Percentiles rank a stretch among this genome's conserved stretches.
phyloP scores from a whole-genome alignment of 2,113 vertebrate genomes.

The Solea senegalensis region DNA sequence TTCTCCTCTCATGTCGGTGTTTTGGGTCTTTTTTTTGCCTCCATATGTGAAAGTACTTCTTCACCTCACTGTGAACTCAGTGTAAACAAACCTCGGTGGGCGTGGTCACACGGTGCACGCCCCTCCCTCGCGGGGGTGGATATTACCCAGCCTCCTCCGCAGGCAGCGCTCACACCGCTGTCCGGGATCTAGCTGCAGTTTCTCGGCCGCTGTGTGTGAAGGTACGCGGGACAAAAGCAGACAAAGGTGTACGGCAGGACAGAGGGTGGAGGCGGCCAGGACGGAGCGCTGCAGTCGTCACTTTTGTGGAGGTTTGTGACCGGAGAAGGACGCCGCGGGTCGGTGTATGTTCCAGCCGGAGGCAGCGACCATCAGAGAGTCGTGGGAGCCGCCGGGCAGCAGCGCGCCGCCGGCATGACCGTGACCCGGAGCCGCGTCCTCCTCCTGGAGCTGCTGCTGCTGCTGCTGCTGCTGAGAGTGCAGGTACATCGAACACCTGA shows the following conservation, averaged over 20 bases:
- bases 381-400: conserved; percentile 2
- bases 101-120: fast-evolving
- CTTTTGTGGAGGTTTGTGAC: neutral
- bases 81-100: conserved; percentile 43
- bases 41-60: conserved; percentile 39
- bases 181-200: conserved; percentile 11
- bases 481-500: neutral
- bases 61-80: conserved; percentile 36
- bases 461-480: neutral
- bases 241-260: too few relatives aligned
- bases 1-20: neutral
- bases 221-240: neutral
- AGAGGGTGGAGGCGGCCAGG: too few relatives aligned
- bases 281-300: too few relatives aligned
- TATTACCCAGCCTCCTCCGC: conserved; percentile 81
- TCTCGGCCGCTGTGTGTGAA: neutral
- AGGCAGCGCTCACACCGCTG: conserved; percentile 30
- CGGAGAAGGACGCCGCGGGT: too few relatives aligned
- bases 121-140: conserved; percentile 72
- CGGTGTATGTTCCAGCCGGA: too few relatives aligned
- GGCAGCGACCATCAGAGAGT: neutral
- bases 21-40: neutral
- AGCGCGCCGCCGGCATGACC: conserved; percentile 28
- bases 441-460: conserved; percentile 32
- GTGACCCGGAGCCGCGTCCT: conserved; percentile 7